Evolutionary conservation across 2,888 invertebrate species (phyloP), one percentile per base, ranked within the genome.

Genomic region (Caenorhabditis plicata): DNA sequence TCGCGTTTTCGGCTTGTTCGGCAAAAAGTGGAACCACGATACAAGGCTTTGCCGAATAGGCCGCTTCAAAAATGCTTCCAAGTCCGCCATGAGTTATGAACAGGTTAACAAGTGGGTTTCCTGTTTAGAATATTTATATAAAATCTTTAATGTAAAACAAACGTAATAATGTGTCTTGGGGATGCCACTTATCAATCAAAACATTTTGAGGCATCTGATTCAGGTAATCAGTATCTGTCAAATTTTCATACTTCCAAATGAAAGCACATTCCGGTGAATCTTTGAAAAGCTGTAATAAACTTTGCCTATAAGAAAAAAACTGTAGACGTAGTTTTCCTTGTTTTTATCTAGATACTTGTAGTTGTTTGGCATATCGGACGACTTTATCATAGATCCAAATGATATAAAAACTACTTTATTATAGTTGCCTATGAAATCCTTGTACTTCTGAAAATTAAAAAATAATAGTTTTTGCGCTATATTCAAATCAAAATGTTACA

Each of bases 61-160:
- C 55, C 17, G 49, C 15, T 23, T 55, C 55, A 42, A 55, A 48
- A 1, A 44, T 40, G 13, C 43, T 43, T 13, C 48, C 55, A 4
- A 55, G 22, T 4, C 55, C 55, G 31, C 55, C 55, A 31, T 55
- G 55, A 31, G 55, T 55, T 4, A 55, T 55, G 15, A 55, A 55
- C 11, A 55, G 23, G 15, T 51, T 57, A 3, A 57, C 47, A 7
- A 51, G 31, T 2, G 46, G 32, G 29, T 57, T 47, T 23, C 51
- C 51, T 39, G 33, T 15, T 15, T 15, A 11, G 8, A 19, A 8
- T n/a, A 13, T 11, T 36, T 36, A 36, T 13, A 36, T 11, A 13
- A 11, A 11, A 13, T 17, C 9, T n/a, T 1, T 13, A 36, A 13
- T 17, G 1, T 13, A 9, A 36, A 11, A 13, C 11, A 9, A 36